phyloP scores from a whole-genome alignment of 2,888 invertebrate species.

The Ceraclea dissimilis region DNA sequence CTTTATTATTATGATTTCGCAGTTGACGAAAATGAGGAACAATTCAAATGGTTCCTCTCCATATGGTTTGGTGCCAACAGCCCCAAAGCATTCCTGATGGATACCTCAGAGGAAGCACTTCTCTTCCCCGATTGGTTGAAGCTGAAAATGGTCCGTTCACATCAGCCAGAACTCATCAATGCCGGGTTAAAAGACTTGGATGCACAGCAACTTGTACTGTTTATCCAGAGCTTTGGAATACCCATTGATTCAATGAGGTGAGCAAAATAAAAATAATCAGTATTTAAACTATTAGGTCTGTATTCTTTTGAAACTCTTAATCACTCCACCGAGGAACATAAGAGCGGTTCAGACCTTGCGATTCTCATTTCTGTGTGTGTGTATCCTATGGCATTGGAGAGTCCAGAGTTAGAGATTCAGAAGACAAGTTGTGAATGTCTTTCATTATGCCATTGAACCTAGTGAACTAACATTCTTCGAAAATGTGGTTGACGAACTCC shows the following conservation, averaged over 20 bases:
- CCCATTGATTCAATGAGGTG: conserved; percentile 81
- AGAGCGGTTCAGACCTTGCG: too few species aligned
- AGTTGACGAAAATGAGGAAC: conserved; percentile 46
- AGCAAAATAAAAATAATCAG: too few species aligned
- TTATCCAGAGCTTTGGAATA: conserved; percentile 94
- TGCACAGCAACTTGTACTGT: conserved; percentile 81
- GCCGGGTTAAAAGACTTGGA: conserved; percentile 81
- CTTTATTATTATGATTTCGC: conserved; percentile 25
- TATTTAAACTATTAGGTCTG: too few species aligned
- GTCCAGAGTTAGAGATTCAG: too few species aligned
- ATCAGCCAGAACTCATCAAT: conserved; percentile 71
- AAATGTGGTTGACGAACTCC: too few species aligned
- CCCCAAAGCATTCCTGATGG: conserved; percentile 71
- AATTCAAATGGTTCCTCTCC: conserved; percentile 56
- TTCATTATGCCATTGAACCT: too few species aligned
- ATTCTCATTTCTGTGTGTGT: too few species aligned
- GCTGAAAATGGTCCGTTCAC: conserved; percentile 80
- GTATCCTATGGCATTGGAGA: too few species aligned
- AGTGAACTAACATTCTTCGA: too few species aligned
- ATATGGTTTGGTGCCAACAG: conserved; percentile 74
- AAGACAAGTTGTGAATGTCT: too few species aligned
- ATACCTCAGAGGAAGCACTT: conserved; percentile 73
- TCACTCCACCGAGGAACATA: too few species aligned
- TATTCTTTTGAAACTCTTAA: too few species aligned
- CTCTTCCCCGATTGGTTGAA: conserved; percentile 92